Base-by-base conservation (phyloP, 2,797 vertebrate genomes). In the Uromys caudimaculatus region DNA sequence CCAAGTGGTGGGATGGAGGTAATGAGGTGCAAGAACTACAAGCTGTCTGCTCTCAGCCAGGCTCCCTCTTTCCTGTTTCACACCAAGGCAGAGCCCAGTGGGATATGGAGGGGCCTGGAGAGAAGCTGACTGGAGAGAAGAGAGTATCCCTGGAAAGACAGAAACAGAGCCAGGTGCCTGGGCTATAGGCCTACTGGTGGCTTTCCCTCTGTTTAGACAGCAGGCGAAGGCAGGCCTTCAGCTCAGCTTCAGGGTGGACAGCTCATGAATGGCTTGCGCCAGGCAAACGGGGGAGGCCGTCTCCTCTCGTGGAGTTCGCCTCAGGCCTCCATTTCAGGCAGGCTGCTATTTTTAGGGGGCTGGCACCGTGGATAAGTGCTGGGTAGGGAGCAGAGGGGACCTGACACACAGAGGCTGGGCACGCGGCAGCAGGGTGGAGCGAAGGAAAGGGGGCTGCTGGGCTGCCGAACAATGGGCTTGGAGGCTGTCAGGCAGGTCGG, bases 321-420 rank as follows among this genome's bases (percentile, higher is more conserved):
- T 75, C 93, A 44, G 54, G 97, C 91, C 95, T 88, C 27, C 54
- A 9, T 89, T 92, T 97, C 0, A 32, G 92, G 94, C 32, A 60
- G 75, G 71, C 69, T 67, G 94, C 96, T 92, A 94, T 97, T 97
- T 96, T 97, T 96, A 94, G 95, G 92, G 6, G 58, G 62, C 83
- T 93, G 95, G 90, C 92, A 78, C 75, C 3, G 23, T 35, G 94
- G 81, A 27, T 93, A 64, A 50, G 87, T 77, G 27, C 85, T 14
- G 27, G 41, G 13, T n/a, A 62, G 64, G 86, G 86, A 81, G 93
- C 52, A 85, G 73, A 90, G 67, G 89, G 81, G 52, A 64, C 58
- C 35, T 21, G 10, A 38, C 83, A 3, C 4, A 6, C 35, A 58
- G 86, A 19, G 86, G 89, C 35, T 32, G 75, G 91, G 78, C 35